Evolutionary conservation across 2,113 vertebrate genomes (phyloP), one percentile per base, ranked within the genome.

Genomic region (Hucho hucho): DNA sequence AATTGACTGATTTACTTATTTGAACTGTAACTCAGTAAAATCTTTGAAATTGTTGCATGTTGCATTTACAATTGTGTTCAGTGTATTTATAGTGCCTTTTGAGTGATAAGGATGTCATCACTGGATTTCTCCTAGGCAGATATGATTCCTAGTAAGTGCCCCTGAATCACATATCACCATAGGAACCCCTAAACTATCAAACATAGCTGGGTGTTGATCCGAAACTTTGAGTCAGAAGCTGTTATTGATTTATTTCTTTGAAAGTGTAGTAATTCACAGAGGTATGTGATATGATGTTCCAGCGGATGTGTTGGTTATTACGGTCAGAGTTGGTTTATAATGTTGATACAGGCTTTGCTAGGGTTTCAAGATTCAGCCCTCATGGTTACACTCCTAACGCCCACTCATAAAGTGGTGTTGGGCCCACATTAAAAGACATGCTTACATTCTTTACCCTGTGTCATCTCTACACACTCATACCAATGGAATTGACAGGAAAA

Each of bases 361-460:
- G 32, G 11, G 25, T 66, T 12, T 66, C 26, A 18, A 25, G 22
- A 64, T 11, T 64, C 49, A 53, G 7, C 18, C n/a, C 6, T 14
- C 53, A 20, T 22, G n/a, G 58, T 61, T 61, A 9, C 58, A 9
- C 6, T 61, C 58, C 16, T 6, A 53, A 18, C 49, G 4, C 49
- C 49, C 16, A n/a, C 7, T 61, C 58, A 61, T 9, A 61, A 22
- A 61, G 18, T 24, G 58, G 58, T 61, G 58, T 61, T 22, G 58
- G 58, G n/a, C 58, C n/a, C 58, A 22, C 58, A 9, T 61, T 56
- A 18, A 53, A 53, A 20, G 4, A 7, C 26, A 20, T 20, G 65
- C 37, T 74, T 70, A 70, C 22, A 3, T 78, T 71, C 22, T 37
- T 43, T 72, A 59, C 28, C n/a, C 67, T 63, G 46, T 61, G 69